These are phyloP conservation scores for Ceratothoa steindachneri DNA, from an alignment of 2,888 invertebrate genomes.

Conservation along the genomic window DNA sequence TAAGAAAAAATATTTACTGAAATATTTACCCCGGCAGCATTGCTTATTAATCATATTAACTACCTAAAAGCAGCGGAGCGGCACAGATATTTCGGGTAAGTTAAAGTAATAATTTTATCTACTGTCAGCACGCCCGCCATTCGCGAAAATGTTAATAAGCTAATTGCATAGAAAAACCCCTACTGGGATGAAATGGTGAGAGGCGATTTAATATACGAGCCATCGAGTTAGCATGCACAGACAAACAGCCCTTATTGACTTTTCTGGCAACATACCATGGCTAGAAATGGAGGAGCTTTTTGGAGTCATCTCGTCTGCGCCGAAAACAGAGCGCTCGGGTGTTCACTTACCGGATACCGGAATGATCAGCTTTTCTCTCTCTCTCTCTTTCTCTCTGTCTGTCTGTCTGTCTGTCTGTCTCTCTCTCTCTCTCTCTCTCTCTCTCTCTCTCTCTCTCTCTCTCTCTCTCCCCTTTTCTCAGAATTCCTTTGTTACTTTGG, in stretches of 20 bases:
- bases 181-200: background rate
- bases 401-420: background rate
- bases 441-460: constrained; percentile 2
- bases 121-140: no score
- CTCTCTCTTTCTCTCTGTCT: background rate
- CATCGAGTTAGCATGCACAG: background rate
- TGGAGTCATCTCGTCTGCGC: background rate
- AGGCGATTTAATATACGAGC: background rate
- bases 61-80: no score
- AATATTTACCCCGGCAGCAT: no score
- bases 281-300: background rate
- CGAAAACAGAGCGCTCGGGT: no score
- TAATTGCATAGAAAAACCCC: background rate
- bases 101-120: no score
- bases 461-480: background rate
- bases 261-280: background rate
- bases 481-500: no score
- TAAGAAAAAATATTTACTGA: no score
- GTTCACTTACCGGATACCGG: background rate
- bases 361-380: background rate
- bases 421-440: constrained; percentile 1
- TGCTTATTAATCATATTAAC: no score
- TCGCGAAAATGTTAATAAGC: no score
- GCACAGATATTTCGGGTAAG: no score
- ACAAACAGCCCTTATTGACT: background rate